phyloP scores from a whole-genome alignment of 2,113 vertebrate genomes.

The Cariama cristata region DNA sequence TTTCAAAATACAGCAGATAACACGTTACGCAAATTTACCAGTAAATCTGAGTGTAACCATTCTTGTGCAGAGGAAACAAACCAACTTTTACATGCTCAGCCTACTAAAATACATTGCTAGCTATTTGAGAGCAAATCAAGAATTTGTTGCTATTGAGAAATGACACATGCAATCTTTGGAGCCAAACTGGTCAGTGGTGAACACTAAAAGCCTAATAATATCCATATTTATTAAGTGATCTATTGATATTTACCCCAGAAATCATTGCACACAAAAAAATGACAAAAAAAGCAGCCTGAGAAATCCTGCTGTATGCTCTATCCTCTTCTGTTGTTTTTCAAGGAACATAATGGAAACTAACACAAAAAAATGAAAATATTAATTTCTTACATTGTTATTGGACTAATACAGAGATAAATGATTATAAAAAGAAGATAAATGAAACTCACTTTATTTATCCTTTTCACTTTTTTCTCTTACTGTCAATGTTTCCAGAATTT shows the following conservation, averaged over 20 bases:
- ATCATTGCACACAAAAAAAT: background rate
- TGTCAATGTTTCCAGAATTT: background rate
- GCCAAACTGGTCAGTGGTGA: background rate
- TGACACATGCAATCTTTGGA: background rate
- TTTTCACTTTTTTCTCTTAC: background rate
- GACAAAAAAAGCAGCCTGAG: background rate
- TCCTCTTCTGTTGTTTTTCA: background rate
- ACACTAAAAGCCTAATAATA: background rate
- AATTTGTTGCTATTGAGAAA: background rate
- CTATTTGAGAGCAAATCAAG: background rate
- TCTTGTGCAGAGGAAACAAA: background rate
- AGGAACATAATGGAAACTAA: background rate
- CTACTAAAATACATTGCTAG: background rate
- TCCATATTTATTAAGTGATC: background rate
- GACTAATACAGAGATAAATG: background rate
- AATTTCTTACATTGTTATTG: background rate
- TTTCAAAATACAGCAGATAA: background rate
- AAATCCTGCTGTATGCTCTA: background rate
- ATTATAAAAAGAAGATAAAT: background rate
- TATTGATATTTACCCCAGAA: background rate
- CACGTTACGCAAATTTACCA: background rate
- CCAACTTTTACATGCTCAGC: background rate
- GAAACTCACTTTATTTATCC: background rate
- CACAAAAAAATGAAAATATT: background rate
- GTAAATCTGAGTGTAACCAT: background rate